Conservation (phyloP, 2,797 vertebrate species). For the Petrocephalus schoutedeni region DNA sequence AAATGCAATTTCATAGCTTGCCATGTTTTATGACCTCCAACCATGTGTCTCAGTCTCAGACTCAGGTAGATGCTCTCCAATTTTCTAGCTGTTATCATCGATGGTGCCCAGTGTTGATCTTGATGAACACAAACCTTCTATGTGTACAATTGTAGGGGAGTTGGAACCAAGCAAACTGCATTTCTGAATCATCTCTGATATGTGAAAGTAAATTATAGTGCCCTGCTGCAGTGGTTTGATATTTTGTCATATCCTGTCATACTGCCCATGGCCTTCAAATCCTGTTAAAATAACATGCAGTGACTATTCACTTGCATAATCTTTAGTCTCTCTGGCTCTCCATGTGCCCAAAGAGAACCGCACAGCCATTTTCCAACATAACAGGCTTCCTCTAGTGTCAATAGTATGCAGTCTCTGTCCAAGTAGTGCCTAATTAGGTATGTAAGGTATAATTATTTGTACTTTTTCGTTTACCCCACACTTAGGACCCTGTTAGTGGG, state of each 20-base stretch:
- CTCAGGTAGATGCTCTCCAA: not conserved
- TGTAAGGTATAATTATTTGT: not conserved
- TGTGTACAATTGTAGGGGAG: not conserved
- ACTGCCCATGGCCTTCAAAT: not conserved
- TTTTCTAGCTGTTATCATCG: not conserved
- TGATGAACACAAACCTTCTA: not conserved
- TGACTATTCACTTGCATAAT: not conserved
- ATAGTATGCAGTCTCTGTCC: not conserved
- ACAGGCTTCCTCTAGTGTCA: not conserved
- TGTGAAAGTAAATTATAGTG: not conserved
- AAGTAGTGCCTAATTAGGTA: not conserved
- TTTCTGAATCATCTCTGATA: not conserved
- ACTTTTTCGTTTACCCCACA: not conserved
- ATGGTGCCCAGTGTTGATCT: not conserved
- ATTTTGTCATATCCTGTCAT: not conserved
- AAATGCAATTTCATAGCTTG: not conserved
- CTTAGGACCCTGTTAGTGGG: not conserved
- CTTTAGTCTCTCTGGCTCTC: not conserved
- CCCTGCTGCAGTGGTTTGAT: not conserved
- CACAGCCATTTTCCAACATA: not conserved
- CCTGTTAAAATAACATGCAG: not conserved
- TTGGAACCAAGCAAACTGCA: not conserved
- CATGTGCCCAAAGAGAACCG: not conserved
- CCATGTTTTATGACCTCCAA: not conserved
- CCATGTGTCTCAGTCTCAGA: not conserved